Evolutionary conservation across 2,797 vertebrate genomes (phyloP).

Genomic region (Sebastes matsubarae): DNA sequence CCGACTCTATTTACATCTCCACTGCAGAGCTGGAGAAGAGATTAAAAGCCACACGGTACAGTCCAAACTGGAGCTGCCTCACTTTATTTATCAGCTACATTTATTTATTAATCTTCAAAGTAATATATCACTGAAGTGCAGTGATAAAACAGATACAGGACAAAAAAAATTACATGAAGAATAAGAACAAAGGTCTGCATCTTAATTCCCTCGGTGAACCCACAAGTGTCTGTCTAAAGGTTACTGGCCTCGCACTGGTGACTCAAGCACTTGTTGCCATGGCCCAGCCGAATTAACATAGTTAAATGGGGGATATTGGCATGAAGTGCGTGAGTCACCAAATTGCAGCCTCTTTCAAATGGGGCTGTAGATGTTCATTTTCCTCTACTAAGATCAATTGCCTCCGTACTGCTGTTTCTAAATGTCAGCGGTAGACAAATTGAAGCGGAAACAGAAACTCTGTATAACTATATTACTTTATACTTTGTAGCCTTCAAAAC

Average conservation of each 20-base stretch:
- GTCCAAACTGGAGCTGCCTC: background rate
- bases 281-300: constrained; percentile 48
- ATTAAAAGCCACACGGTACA: background rate
- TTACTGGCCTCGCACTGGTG: constrained; percentile 29
- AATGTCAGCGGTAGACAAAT: constrained; percentile 56
- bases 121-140: background rate
- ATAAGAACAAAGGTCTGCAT: background rate
- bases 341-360: constrained; percentile 63
- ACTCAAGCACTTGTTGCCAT: constrained; percentile 63
- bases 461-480: background rate
- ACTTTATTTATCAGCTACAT: background rate
- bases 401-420: constrained; percentile 44
- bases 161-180: background rate
- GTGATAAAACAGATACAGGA: background rate
- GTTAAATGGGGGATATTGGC: constrained; percentile 66
- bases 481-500: background rate
- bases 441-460: constrained; percentile 9
- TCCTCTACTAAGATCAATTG: constrained; percentile 56
- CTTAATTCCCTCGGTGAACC: background rate
- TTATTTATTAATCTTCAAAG: background rate
- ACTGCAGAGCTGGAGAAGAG: background rate
- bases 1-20: background rate
- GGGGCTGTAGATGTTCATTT: constrained; percentile 60
- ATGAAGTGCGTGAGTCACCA: constrained; percentile 69
- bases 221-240: constrained; percentile 26